phyloP scores from a whole-genome alignment of 2,113 vertebrate genomes.

The Thalassoma bifasciatum region DNA sequence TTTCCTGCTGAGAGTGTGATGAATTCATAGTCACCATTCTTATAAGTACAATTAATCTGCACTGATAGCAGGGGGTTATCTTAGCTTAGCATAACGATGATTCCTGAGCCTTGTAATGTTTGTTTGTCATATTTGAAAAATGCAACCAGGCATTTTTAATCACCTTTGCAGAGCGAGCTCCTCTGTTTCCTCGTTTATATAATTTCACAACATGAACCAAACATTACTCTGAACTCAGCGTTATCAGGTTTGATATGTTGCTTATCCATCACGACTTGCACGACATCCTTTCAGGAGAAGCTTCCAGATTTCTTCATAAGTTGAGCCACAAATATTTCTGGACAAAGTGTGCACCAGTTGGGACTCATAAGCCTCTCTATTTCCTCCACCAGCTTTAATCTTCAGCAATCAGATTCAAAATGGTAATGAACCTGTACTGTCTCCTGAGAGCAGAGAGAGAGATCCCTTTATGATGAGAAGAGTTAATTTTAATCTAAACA shows the following conservation, averaged over 20 bases:
- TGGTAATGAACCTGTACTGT: conserved; percentile 20
- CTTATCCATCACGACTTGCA: background rate
- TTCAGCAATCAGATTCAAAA: conserved; percentile 24
- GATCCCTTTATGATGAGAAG: conserved; percentile 20
- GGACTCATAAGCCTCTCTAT: conserved; percentile 2
- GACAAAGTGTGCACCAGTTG: conserved; percentile 16
- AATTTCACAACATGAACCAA: too few species aligned
- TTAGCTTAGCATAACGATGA: background rate
- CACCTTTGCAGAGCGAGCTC: too few species aligned
- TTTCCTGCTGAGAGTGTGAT: too few species aligned
- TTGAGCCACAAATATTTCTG: conserved; percentile 10
- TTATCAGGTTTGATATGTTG: background rate
- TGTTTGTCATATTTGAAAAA: background rate
- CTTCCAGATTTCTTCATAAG: background rate
- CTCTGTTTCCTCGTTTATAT: too few species aligned
- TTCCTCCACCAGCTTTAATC: conserved; percentile 28
- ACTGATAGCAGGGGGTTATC: background rate
- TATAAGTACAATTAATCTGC: too few species aligned
- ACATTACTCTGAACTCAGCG: background rate
- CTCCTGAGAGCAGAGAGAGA: conserved; percentile 30
- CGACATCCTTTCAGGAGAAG: background rate
- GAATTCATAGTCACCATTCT: too few species aligned
- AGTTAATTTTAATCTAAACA: conserved; percentile 45
- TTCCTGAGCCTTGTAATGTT: background rate
- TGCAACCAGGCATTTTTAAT: too few species aligned